These are phyloP conservation scores for Channa striata DNA, from an alignment of 2,797 vertebrate species.

Conservation along the genomic window DNA sequence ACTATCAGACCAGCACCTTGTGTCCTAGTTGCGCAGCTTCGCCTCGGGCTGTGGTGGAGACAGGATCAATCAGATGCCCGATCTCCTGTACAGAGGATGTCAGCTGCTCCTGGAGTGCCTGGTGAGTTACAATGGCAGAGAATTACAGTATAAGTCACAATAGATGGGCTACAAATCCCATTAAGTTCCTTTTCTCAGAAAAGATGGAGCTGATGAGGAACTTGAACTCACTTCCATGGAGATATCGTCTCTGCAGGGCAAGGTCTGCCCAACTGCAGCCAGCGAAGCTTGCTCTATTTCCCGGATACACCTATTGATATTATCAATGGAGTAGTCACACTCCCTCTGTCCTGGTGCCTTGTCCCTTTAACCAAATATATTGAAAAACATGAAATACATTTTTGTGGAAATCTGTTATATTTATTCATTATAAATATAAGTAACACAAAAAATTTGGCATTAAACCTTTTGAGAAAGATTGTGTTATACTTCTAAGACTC, in stretches of 20 bases:
- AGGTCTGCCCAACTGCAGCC: constrained; percentile 92
- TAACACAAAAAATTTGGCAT: background rate
- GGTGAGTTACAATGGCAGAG: constrained; percentile 50
- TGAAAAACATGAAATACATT: constrained; percentile 12
- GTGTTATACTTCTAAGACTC: background rate
- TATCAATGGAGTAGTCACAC: constrained; percentile 96
- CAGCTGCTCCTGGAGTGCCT: constrained; percentile 98
- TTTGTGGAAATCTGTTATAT: background rate
- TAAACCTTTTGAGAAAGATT: background rate
- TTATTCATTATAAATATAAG: background rate
- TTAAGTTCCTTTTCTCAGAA: constrained; percentile 56
- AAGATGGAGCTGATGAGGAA: constrained; percentile 56
- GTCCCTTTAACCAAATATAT: constrained; percentile 85
- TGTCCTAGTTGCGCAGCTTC: constrained; percentile 98
- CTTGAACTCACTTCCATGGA: constrained; percentile 92
- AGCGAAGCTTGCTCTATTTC: constrained; percentile 98
- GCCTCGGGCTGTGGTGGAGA: constrained; percentile 92
- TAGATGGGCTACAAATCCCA: constrained; percentile 58
- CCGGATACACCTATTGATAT: constrained; percentile 96
- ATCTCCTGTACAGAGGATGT: constrained; percentile 98
- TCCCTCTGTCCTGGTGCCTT: constrained; percentile 98
- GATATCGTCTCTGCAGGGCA: constrained; percentile 96
- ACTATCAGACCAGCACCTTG: constrained; percentile 86
- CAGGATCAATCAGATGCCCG: constrained; percentile 96
- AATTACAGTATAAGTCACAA: constrained; percentile 54